Evolutionary conservation across 2,888 invertebrate species (phyloP), one percentile per base, ranked within the genome.

Genomic region (Reticulitermes lucifugus): DNA sequence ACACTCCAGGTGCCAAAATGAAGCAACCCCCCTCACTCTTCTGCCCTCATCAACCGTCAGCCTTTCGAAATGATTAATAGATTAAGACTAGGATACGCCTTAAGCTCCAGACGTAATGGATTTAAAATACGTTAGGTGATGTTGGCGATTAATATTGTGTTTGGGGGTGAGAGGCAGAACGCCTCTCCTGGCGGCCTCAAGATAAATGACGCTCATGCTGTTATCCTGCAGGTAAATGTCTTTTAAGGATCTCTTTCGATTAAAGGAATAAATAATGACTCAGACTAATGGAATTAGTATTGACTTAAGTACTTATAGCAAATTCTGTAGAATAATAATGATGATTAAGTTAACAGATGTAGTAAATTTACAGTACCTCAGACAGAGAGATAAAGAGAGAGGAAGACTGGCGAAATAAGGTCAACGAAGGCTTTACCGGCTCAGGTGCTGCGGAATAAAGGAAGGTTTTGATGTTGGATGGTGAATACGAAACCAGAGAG

Each of bases 61-160:
- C 77, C 46, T 77, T 77, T 77, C 51, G 35, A 77, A 77, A 77
- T 77, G 77, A 77, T 77, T 77, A 77, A 77, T 77, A 77, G 77
- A 77, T 77, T 46, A 77, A 46, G 77, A 77, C n/a, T 22, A n/a
- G 43, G 46, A 46, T 41, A 46, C n/a, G n/a, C 77, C 46, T 77
- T 77, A 43, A 77, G 77, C 41, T 14, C n/a, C 25, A 65, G 29
- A 43, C 46, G 46, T 41, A 77, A 77, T 46, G 77, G 77, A 77
- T 77, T 46, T 77, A 46, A 77, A 77, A 77, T 77, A 77, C 77
- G 46, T 77, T 77, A 77, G 43, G 77, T 77, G 77, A 46, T 77
- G 77, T 77, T 46, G 7, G 12, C 77, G 77, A 77, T 77, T 77
- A 51, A 46, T 77, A 46, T 43, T 46, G 22, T 46, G 77, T 21